Percentiles rank a stretch among this genome's conserved stretches.
Evolutionary conservation across 2,113 vertebrate genomes (phyloP).

Genomic region (Sitta europaea): DNA sequence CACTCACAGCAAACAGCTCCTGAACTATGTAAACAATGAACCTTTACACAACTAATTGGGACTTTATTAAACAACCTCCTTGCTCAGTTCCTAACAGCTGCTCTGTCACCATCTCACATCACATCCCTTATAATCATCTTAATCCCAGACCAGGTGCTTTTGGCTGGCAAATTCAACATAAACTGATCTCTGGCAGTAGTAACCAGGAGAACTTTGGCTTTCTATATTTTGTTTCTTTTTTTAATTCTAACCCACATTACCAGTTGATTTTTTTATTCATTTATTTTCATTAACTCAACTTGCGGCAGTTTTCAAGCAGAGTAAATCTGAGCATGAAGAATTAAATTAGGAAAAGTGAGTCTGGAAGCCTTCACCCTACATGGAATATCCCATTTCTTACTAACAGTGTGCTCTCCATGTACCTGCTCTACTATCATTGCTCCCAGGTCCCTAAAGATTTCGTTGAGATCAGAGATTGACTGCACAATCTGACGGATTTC

Average conservation of each 20-base stretch:
- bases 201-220: background rate
- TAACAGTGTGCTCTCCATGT: background rate
- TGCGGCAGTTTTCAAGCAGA: background rate
- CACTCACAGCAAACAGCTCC: background rate
- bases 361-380: background rate
- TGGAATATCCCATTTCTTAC: background rate
- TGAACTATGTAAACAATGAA: background rate
- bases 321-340: background rate
- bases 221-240: background rate
- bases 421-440: constrained; percentile 99
- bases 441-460: constrained; percentile 92
- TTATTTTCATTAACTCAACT: background rate
- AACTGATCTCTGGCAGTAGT: background rate
- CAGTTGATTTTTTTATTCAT: background rate
- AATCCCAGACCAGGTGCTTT: background rate
- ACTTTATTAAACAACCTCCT: background rate
- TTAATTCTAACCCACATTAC: background rate
- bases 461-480: constrained; percentile 95
- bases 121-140: background rate
- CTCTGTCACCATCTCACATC: background rate
- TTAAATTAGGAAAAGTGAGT: background rate
- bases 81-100: background rate
- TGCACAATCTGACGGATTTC: constrained; percentile 97
- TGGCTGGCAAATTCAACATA: background rate
- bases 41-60: background rate